Base-by-base conservation (phyloP, 2,888 invertebrate genomes). In the Lampropteryx suffumata region DNA sequence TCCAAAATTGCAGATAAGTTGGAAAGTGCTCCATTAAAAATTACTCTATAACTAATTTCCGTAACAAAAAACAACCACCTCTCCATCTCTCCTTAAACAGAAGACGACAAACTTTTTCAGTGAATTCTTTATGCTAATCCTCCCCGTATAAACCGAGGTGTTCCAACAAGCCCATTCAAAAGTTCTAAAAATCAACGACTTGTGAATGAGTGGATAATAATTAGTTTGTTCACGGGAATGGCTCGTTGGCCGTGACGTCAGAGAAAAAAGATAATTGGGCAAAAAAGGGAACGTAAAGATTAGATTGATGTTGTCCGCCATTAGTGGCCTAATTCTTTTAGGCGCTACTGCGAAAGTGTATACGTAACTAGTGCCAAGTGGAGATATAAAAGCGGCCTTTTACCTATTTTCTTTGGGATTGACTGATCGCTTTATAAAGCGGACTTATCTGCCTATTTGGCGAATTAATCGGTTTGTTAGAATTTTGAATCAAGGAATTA, bases 161-260 rank as follows among this genome's bases (percentile, higher is more conserved):
- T 24, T 42, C 36, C 39, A 30, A 46, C 37, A 33, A 45, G 43
- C 32, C 39, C 33, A 51, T 55, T 45, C 33, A 33, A 13, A 55
- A 52, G 48, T 58, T 45, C 42, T 55, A 46, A 66, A 67, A 71
- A 63, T 62, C 72, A 76, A 76, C 71, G 75, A 73, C 75, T 75
- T 79, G 73, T 76, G 79, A 82, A 83, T 80, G 76, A 82, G 76
- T 73, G 74, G 74, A 79, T 79, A 83, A 79, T 83, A 82, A 83
- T 85, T 81, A 82, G 73, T 76, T 76, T 68, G 67, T 69, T 64
- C 71, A 65, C 60, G 59, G 64, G 43, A 57, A 60, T 55, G 67
- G 62, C 61, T 70, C 67, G 69, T 69, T 67, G 68, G 64, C 53
- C 7, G 44, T 45, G 46, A 46, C 65, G 66, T 68, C 65, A 61